phyloP scores from a whole-genome alignment of 2,113 vertebrate genomes.

The Macrotis lagotis region DNA sequence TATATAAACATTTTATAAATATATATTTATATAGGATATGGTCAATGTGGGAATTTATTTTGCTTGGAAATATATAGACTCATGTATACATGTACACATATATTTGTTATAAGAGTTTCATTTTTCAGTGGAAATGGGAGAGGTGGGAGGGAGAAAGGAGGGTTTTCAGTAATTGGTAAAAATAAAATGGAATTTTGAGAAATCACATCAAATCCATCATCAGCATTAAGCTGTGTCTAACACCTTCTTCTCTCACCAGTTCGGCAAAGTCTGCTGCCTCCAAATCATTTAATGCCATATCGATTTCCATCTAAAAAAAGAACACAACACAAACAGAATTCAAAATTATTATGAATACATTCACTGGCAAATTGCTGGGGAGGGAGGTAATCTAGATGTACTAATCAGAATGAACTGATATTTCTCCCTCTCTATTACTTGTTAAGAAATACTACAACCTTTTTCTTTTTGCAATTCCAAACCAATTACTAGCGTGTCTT shows the following conservation, averaged over 20 bases:
- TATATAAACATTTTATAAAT: background rate
- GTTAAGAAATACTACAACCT: conserved; percentile 25
- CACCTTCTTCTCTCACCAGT: conserved; percentile 86
- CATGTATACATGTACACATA: background rate
- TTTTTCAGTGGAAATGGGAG: background rate
- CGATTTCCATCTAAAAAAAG: conserved; percentile 91
- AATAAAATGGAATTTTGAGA: background rate
- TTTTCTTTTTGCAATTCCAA: conserved; percentile 34
- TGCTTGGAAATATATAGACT: background rate
- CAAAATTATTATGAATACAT: background rate
- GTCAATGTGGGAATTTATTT: background rate
- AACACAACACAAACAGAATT: background rate
- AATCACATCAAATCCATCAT: conserved; percentile 19
- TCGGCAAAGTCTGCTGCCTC: conserved; percentile 98
- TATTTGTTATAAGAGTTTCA: too few relatives aligned
- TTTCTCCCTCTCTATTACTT: background rate
- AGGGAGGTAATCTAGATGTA: background rate
- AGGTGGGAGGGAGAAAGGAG: background rate
- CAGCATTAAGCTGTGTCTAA: background rate
- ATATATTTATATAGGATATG: background rate
- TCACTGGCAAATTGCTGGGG: background rate
- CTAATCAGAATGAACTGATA: background rate
- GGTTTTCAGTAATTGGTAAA: background rate
- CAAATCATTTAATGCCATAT: conserved; percentile 92
- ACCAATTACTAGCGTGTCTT: background rate